A percentile compares a stretch with the other conserved stretches of the same genome.
These are phyloP conservation scores for Apostichopus leukothele DNA, from an alignment of 53 echinoderm and acorn worm genomes.

Conservation along the genomic window DNA sequence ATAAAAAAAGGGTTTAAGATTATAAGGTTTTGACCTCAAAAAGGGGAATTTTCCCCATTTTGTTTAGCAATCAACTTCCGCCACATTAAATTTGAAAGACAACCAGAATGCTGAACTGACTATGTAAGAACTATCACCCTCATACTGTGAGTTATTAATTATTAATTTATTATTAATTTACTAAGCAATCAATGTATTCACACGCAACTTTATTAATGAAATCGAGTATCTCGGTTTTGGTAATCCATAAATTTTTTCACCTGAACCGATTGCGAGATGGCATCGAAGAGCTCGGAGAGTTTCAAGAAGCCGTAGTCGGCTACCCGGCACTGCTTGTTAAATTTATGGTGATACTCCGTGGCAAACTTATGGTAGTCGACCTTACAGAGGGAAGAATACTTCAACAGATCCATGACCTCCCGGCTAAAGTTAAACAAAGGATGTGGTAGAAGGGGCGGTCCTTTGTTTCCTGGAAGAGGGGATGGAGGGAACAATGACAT, in stretches of 20 bases:
- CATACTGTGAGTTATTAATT: too few species aligned
- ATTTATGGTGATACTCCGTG: slow-evolving; percentile 95
- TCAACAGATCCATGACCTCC: slow-evolving; percentile 91
- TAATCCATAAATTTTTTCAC: slow-evolving; percentile 24
- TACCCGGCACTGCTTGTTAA: slow-evolving; percentile 94
- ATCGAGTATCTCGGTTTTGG: too few species aligned
- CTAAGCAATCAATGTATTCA: too few species aligned
- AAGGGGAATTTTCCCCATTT: too few species aligned
- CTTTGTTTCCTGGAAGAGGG: slow-evolving; percentile 51
- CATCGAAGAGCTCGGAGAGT: slow-evolving; percentile 89
- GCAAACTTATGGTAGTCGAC: slow-evolving; percentile 91
- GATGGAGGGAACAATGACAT: background rate
- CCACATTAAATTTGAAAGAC: too few species aligned
- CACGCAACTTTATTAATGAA: too few species aligned
- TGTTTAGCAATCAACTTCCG: too few species aligned
- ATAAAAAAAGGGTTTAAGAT: too few species aligned
- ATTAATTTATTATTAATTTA: too few species aligned
- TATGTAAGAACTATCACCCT: too few species aligned
- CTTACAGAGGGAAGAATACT: slow-evolving; percentile 75
- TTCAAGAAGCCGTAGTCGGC: slow-evolving; percentile 97
- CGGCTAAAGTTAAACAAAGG: slow-evolving; percentile 91
- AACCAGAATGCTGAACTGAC: too few species aligned
- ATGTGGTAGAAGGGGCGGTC: slow-evolving; percentile 79
- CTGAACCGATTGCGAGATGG: slow-evolving; percentile 89
- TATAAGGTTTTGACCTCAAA: too few species aligned